Evolutionary conservation across 30 jellyfish, hydroid and myxozoan species (phyloP).

Genomic region (Pelagia noctiluca): DNA sequence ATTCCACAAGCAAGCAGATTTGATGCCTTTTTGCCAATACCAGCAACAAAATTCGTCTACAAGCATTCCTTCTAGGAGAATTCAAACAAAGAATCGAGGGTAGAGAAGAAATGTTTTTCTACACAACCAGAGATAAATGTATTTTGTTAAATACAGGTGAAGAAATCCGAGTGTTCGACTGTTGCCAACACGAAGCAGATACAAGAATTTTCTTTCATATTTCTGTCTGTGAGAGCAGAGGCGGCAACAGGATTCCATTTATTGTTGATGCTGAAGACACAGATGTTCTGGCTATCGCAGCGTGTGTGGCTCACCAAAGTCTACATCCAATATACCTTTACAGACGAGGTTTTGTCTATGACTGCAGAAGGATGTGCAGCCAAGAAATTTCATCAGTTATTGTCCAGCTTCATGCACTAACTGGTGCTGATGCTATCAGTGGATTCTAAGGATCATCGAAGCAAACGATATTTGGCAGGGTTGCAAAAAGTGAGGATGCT

Average conservation of each 20-base stretch:
- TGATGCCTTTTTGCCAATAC: background rate
- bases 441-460: background rate
- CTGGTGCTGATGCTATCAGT: background rate
- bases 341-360: background rate
- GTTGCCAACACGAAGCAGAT: background rate
- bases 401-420: background rate
- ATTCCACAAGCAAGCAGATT: slow-evolving; percentile 1
- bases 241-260: background rate
- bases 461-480: background rate
- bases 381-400: background rate
- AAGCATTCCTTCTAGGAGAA: slow-evolving; percentile 2
- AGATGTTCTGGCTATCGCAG: background rate
- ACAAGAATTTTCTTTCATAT: background rate
- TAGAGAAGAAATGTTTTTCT: background rate
- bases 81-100: background rate
- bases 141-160: background rate
- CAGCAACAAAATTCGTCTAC: slow-evolving; percentile 4
- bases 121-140: background rate
- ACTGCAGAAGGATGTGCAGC: background rate
- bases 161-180: background rate
- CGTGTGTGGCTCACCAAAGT: background rate
- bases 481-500: background rate
- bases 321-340: background rate
- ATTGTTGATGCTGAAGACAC: slow-evolving; percentile 4
- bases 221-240: background rate